These are phyloP conservation scores for Tympanuchus pallidicinctus DNA, from an alignment of 2,113 vertebrate species.

Conservation along the genomic window DNA sequence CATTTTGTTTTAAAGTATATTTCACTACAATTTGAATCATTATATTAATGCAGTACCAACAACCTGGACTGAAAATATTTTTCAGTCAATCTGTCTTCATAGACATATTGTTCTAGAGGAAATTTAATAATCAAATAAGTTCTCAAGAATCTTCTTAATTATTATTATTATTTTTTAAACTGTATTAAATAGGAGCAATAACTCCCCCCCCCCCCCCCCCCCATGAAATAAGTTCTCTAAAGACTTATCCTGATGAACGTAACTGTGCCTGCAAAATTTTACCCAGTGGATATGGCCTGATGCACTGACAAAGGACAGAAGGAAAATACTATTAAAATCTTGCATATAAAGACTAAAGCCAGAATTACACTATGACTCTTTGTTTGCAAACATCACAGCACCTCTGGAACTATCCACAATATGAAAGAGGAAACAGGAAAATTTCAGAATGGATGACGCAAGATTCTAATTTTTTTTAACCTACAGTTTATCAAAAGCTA, in stretches of 20 bases:
- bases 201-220: too few relatives aligned
- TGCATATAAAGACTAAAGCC: not conserved
- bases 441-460: not conserved
- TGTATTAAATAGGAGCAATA: not conserved
- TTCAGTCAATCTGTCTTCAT: not conserved
- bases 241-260: not conserved
- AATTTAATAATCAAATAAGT: not conserved
- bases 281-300: not conserved
- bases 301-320: not conserved
- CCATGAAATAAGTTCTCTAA: not conserved
- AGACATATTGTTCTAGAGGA: not conserved
- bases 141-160: not conserved
- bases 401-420: not conserved
- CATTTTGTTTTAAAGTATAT: not conserved
- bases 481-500: constrained; percentile 7
- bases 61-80: not conserved
- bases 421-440: not conserved
- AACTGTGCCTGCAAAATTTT: not conserved
- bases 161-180: not conserved
- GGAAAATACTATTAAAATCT: not conserved
- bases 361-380: not conserved
- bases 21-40: not conserved
- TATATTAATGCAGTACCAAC: not conserved
- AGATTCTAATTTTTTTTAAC: not conserved
- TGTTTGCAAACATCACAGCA: not conserved